Evolutionary conservation across 2,888 invertebrate species (phyloP), one percentile per base, ranked within the genome.

Genomic region (Graphium colonna): DNA sequence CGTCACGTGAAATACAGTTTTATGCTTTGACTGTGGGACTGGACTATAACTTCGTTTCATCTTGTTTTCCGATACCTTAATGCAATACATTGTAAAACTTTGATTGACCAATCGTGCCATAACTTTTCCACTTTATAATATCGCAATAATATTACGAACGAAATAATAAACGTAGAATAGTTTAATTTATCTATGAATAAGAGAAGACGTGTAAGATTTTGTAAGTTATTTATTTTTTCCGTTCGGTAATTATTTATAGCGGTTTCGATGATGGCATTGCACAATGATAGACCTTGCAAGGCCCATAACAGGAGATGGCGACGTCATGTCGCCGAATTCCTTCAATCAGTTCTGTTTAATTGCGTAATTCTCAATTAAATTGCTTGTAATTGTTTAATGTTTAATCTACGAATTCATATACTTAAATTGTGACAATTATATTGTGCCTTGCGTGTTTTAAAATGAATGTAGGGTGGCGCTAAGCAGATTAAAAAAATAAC

Each of bases 231-330:
- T 21, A 21, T 21, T 31, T 31, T 31, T 50, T 49, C 38, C 43
- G 68, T 76, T 75, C 75, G 71, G 63, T 75, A 75, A 79, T 77
- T 76, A 69, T 68, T n/a, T 59, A 60, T 21, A 21, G 21, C 21
- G 5, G 21, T 21, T 21, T 21, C 21, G 21, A 21, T 21, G 3
- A 31, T 31, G 31, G 68, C 5, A 69, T 79, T 74, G 70, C 73
- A 68, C 69, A 75, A 72, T 62, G 63, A 64, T 69, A 61, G 62
- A 58, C 60, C 51, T 43, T 51, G 36, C 36, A 33, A 16, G 36
- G 21, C 43, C 41, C 52, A 47, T 47, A 38, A 41, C 41, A 52
- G 47, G 36, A 36, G 4, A 38, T 42, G 39, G 43, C 53, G 48
- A 49, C 48, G 42, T 38, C 9, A 16, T 42, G 52, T 38, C 52